These are phyloP conservation scores for Hypanus sabinus DNA, from an alignment of 2,113 vertebrate species.

Conservation along the genomic window DNA sequence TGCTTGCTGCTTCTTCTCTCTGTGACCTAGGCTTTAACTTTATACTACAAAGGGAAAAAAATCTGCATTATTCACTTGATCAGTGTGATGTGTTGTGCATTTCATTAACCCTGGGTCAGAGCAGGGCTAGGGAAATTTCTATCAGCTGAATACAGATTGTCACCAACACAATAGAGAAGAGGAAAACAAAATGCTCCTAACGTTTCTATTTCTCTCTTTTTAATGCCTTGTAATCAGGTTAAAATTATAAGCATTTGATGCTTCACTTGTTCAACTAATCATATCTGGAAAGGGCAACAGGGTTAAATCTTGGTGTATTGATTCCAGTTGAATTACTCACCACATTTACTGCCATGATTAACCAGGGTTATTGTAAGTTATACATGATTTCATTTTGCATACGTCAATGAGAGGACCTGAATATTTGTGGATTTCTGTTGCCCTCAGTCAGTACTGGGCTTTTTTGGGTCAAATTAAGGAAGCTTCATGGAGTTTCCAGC, in stretches of 20 bases:
- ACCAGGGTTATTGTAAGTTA: constrained; percentile 1
- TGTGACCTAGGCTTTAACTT: constrained; percentile 22
- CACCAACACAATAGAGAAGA: neutral
- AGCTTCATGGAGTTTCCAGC: neutral
- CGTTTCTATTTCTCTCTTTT: neutral
- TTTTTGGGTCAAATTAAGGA: neutral
- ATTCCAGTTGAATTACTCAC: neutral
- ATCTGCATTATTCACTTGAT: constrained; percentile 28
- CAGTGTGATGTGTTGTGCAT: neutral
- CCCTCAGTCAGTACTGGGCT: neutral
- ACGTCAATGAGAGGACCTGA: neutral
- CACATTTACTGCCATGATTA: neutral
- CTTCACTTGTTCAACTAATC: neutral
- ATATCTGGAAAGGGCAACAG: neutral
- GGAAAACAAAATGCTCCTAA: neutral
- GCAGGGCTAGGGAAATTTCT: neutral
- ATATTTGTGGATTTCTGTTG: neutral
- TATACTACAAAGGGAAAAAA: neutral
- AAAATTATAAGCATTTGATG: neutral
- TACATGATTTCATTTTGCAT: neutral
- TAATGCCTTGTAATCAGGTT: neutral
- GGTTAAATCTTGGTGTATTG: constrained; percentile 5
- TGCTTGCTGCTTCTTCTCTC: constrained; percentile 28
- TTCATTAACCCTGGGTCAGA: constrained; percentile 30
- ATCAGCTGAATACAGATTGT: neutral